Base-by-base conservation (phyloP, 2,797 vertebrate species). In the Centropyge bicolor region DNA sequence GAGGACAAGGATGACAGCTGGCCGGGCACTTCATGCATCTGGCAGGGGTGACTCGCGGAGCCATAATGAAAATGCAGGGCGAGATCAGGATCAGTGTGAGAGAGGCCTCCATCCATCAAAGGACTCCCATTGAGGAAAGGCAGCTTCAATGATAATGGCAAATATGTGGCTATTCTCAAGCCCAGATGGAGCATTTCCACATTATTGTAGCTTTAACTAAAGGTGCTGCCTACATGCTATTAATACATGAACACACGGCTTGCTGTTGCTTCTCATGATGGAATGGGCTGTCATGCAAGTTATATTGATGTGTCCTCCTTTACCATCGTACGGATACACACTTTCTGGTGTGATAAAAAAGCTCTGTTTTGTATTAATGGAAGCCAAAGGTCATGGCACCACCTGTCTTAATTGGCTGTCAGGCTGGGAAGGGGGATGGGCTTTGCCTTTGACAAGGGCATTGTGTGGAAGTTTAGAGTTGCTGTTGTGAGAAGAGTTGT, bases 71-170 rank as follows among this genome's bases (percentile, higher is more conserved):
- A 94, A 94, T 85, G 89, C 93, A 90, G 92, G 82, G 89, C 70
- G 43, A 91, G 94, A 94, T 92, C 89, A 80, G 88, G 89, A 95
- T 94, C 92, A 84, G 81, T 57, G 85, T 70, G 80, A 81, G 87
- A 81, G 85, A 80, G 74, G 87, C 89, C 93, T 92, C 90, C 85
- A 95, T 95, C 92, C 92, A 95, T 95, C 94, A 94, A 79, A 89
- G 56, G 63, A 60, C 73, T 88, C 82, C 87, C 89, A 83, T 81
- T 75, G 88, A 86, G 89, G 74, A 86, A 62, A 87, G 86, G 74
- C 80, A 80, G 84, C 77, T 67, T 74, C 84, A 78, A 78, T 79
- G 82, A 91, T 88, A 88, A 85, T 56, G 48, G 86, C 62, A 86
- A 88, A 90, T 90, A 71, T 79, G 84, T 79, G 80, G 80, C 90